Evolutionary conservation across 2,797 vertebrate genomes (phyloP), one percentile per base, ranked within the genome.

Genomic region (Cyclura pinguis): DNA sequence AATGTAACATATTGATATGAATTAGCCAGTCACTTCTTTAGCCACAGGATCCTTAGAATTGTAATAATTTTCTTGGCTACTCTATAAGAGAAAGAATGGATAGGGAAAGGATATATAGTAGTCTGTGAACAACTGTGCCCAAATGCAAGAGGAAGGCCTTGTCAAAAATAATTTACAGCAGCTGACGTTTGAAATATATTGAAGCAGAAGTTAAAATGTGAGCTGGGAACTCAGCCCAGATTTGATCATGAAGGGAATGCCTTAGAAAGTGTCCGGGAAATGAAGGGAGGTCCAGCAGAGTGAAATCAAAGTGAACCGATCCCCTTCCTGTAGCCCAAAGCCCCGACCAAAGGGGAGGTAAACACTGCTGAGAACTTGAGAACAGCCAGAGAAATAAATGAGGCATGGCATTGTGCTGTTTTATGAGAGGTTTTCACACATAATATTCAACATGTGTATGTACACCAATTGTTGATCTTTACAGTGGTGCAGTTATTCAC

Each of bases 201-300:
- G 95, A 95, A 90, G 89, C 90, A 93, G 94, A 94, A 95, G 91
- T 94, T 94, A 95, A 96, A 95, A 94, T 95, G 95, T 93, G 93
- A 94, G 80, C 93, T 95, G 94, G 93, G 94, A 96, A 94, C 80
- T 47, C 90, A 93, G 94, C 95, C 95, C 94, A 89, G 91, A 57
- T 90, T 94, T 90, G 92, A 92, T 95, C 94, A 94, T 91, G 95
- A 96, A 94, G 0, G 6, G 92, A 95, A 94, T 35, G 0, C 0
- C 18, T 96, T 94, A 93, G 92, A 93, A 67, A 95, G 93, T 80
- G 29, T 93, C 92, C 90, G 94, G 95, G 94, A 95, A 96, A 96
- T 89, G 89, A 95, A 95, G 74, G 84, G 94, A 95, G 94, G 93
- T 92, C 92, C 94, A 93, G 91, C 82, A 92, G 90, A 95, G 92